Conservation (phyloP, 1,140 invertebrate species). For the Oppia nitens region DNA sequence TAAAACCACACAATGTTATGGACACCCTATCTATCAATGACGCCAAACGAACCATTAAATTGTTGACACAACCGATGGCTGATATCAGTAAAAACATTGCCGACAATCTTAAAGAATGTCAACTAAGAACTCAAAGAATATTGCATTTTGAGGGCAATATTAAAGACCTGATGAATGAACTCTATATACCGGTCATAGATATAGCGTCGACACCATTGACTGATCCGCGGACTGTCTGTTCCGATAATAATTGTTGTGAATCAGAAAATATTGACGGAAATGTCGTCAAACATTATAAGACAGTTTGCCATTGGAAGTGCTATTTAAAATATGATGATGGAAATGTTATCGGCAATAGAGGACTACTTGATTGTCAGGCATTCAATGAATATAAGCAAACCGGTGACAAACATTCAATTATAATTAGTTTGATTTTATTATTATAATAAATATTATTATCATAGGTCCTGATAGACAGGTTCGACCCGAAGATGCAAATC, state of each 20-base stretch:
- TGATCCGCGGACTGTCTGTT: not conserved
- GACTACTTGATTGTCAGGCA: too few relatives aligned
- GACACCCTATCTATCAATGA: conserved; percentile 1
- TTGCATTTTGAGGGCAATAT: not conserved
- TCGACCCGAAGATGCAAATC: not conserved
- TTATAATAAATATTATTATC: too few relatives aligned
- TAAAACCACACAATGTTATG: conserved; percentile 2
- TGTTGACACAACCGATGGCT: conserved; percentile 1
- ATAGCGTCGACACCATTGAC: not conserved
- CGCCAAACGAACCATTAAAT: not conserved
- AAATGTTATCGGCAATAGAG: too few relatives aligned
- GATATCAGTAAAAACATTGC: conserved; percentile 1
- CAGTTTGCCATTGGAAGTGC: not conserved
- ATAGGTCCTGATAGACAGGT: not conserved
- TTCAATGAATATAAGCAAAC: too few relatives aligned
- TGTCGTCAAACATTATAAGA: not conserved
- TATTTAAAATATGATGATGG: too few relatives aligned
- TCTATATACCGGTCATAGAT: not conserved
- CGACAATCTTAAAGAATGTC: not conserved
- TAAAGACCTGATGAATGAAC: not conserved
- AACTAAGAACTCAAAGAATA: not conserved
- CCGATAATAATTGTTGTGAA: not conserved
- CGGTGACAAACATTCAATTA: too few relatives aligned
- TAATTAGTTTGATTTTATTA: too few relatives aligned
- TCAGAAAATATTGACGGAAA: not conserved